phyloP scores from a whole-genome alignment of 2,113 vertebrate genomes.

The Oncorhynchus tshawytscha region DNA sequence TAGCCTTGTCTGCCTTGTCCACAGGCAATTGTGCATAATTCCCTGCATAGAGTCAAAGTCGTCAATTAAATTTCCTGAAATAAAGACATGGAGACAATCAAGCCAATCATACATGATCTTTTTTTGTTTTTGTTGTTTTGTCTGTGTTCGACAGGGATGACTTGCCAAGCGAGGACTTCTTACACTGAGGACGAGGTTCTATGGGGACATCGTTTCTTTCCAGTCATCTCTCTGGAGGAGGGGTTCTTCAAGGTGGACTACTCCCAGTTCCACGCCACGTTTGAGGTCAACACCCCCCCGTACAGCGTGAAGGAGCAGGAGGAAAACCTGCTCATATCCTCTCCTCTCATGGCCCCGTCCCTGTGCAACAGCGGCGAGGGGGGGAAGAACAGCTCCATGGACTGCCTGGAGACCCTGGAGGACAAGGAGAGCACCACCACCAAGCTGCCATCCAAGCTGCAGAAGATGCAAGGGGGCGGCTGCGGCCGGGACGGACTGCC shows the following conservation, averaged over 20 bases:
- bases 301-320: slow-evolving; percentile 98
- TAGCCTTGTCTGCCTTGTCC: neutral
- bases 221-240: slow-evolving; percentile 97
- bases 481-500: slow-evolving; percentile 88
- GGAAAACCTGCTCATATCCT: slow-evolving; percentile 94
- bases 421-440: slow-evolving; percentile 81
- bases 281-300: slow-evolving; percentile 92
- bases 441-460: slow-evolving; percentile 93
- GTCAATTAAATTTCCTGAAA: neutral
- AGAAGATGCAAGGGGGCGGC: slow-evolving; percentile 88
- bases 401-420: slow-evolving; percentile 91
- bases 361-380: slow-evolving; percentile 93
- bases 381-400: slow-evolving; percentile 90
- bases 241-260: slow-evolving; percentile 99
- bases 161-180: slow-evolving; percentile 96
- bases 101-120: neutral
- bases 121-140: slow-evolving; percentile 8
- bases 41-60: neutral
- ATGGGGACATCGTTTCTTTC: slow-evolving; percentile 98
- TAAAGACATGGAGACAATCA: neutral
- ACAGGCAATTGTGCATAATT: slow-evolving; percentile 5
- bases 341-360: slow-evolving; percentile 91
- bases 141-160: slow-evolving; percentile 83
- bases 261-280: slow-evolving; percentile 98
- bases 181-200: slow-evolving; percentile 98